These are phyloP conservation scores for Nyctibius grandis DNA, from an alignment of 2,797 vertebrate species.

Conservation along the genomic window DNA sequence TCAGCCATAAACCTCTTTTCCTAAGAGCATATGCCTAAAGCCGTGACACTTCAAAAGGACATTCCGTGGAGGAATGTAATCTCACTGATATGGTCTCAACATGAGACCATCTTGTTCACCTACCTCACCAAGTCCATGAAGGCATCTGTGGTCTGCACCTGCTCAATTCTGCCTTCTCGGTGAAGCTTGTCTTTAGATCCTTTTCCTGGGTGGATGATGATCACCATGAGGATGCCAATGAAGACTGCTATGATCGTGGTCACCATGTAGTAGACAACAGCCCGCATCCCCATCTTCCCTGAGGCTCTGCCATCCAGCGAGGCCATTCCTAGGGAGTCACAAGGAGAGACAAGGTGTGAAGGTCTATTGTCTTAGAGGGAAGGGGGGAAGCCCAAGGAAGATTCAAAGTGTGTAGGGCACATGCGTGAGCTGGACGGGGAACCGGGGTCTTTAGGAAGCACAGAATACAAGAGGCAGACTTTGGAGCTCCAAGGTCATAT, in stretches of 20 bases:
- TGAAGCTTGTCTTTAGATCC: slow-evolving; percentile 86
- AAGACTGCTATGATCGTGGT: slow-evolving; percentile 94
- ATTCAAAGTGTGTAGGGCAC: not conserved
- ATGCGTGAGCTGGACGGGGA: not conserved
- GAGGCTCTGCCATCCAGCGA: slow-evolving; percentile 93
- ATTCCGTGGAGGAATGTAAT: not conserved
- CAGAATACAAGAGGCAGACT: not conserved
- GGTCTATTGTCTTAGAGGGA: not conserved
- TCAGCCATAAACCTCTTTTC: not conserved
- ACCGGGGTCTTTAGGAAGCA: not conserved
- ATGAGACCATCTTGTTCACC: not conserved
- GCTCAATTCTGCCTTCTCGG: slow-evolving; percentile 81
- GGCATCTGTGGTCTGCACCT: slow-evolving; percentile 89
- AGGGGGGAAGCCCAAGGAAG: not conserved
- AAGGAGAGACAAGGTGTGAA: not conserved
- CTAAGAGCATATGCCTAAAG: not conserved
- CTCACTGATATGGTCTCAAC: not conserved
- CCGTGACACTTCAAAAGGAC: not conserved
- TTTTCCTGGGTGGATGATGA: slow-evolving; percentile 90
- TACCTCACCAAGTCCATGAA: slow-evolving; percentile 95
- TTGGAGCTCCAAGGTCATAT: not conserved
- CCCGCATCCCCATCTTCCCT: slow-evolving; percentile 90
- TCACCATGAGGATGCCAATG: slow-evolving; percentile 91
- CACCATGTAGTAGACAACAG: slow-evolving; percentile 92
- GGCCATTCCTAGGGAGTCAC: slow-evolving; percentile 83